phyloP scores from a whole-genome alignment of 2,797 vertebrate genomes.

The Falco cherrug region DNA sequence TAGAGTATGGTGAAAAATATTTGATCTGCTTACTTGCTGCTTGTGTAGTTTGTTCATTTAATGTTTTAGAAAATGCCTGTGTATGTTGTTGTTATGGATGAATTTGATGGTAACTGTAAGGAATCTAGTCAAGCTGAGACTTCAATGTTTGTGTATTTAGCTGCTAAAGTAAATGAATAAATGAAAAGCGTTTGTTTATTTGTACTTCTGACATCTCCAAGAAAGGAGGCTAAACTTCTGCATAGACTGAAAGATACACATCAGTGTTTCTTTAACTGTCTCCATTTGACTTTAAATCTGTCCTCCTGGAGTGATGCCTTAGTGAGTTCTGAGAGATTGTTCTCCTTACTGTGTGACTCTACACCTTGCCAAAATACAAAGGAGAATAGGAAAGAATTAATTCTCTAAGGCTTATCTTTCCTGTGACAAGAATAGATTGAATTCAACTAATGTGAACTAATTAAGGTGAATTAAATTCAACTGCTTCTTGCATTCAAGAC shows the following conservation, averaged over 20 bases:
- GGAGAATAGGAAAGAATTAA: not conserved
- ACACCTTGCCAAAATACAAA: not conserved
- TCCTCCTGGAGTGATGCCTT: not conserved
- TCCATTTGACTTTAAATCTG: not conserved
- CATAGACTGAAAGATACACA: not conserved
- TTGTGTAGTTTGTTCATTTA: not conserved
- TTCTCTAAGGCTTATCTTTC: constrained; percentile 28
- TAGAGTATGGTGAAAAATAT: not conserved
- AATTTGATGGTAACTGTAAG: not conserved
- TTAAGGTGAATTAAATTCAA: constrained; percentile 31
- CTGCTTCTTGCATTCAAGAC: not conserved
- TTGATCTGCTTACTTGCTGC: not conserved
- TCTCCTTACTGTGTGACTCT: not conserved
- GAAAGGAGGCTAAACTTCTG: not conserved
- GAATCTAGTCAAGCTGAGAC: not conserved
- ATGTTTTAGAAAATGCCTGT: not conserved
- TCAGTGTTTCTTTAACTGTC: not conserved
- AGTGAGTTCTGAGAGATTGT: not conserved
- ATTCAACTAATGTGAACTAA: not conserved
- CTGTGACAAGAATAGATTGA: not conserved
- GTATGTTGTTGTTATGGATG: not conserved
- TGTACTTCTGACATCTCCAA: not conserved
- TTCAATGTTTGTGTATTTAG: not conserved
- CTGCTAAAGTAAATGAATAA: not conserved
- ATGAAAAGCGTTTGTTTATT: not conserved